Conservation (phyloP, 2,113 vertebrate species). For the Ophiodon elongatus region DNA sequence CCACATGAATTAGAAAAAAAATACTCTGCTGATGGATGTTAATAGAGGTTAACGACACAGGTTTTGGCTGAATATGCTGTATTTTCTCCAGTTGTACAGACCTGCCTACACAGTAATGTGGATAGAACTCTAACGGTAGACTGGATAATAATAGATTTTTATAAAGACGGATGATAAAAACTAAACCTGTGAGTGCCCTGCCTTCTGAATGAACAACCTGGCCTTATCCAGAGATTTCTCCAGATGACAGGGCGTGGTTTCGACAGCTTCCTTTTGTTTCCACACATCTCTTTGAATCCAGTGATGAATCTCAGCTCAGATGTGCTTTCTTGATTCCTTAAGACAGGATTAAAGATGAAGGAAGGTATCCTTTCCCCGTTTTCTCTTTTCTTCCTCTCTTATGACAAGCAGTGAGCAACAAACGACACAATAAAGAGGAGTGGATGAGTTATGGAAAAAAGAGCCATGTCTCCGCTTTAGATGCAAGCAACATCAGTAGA, state of each 20-base stretch:
- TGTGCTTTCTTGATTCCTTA: conserved; percentile 51
- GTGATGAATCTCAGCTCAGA: conserved; percentile 59
- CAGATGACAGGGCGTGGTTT: conserved; percentile 35
- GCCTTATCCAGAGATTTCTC: conserved; percentile 31
- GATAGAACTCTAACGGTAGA: not conserved
- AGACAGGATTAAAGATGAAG: conserved; percentile 63
- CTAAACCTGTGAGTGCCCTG: conserved; percentile 23
- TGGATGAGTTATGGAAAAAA: conserved; percentile 38
- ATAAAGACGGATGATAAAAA: conserved; percentile 11
- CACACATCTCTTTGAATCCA: conserved; percentile 59
- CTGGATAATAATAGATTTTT: conserved; percentile 21
- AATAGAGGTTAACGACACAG: conserved; percentile 1
- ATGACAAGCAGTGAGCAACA: conserved; percentile 59
- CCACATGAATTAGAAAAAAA: not conserved
- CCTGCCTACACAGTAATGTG: not conserved
- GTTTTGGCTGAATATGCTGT: not conserved
- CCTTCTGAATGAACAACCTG: conserved; percentile 21
- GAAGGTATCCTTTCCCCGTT: conserved; percentile 25
- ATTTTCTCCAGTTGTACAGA: not conserved
- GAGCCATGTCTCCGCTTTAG: conserved; percentile 10
- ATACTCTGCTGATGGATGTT: not conserved
- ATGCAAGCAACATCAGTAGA: conserved; percentile 31
- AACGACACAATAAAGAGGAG: conserved; percentile 47
- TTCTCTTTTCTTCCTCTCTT: conserved; percentile 6
- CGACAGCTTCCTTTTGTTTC: conserved; percentile 56